Base-by-base conservation (phyloP, 1,140 invertebrate genomes). In the Leptopilina clavipes region DNA sequence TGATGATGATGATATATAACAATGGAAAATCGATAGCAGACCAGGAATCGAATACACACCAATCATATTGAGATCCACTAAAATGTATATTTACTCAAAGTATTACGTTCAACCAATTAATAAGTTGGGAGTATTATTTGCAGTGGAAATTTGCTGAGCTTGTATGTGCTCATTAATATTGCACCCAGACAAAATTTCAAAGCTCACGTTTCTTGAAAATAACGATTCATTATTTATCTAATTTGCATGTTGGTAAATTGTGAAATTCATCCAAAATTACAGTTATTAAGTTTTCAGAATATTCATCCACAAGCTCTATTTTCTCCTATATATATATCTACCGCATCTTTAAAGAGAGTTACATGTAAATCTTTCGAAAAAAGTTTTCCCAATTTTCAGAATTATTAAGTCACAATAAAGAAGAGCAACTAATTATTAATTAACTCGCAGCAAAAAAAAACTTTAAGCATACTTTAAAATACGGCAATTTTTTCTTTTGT, bases 51-150 rank as follows among this genome's bases (percentile, higher is more conserved):
- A n/a, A n/a, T n/a, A n/a, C n/a, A n/a, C n/a, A n/a, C n/a, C n/a
- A n/a, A n/a, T 52, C 48, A 52, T 8, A 52, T 52, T 52, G 48
- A 48, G 45, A 17, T 52, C 17, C 48, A 17, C 48, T 52, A 40
- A 40, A 31, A 40, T 9, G 37, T 40, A 40, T 40, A 52, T 52
- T 52, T 52, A 52, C 48, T 17, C n/a, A 52, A 52, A 52, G n/a
- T 52, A 52, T 52, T 52, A 52, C n/a, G 48, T 52, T 17, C 48
- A 52, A 52, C 48, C 48, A 52, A 52, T 52, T 52, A 52, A 52
- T 52, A 52, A 52, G 48, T 52, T 52, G 48, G 45, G 14, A 52
- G 48, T 52, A 17, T 52, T 17, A 52, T 52, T 52, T 52, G n/a
- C 48, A 52, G 48, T 52, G 8, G n/a, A 52, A 52, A 17, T 52